These are phyloP conservation scores for Apotomis capreana DNA, from an alignment of 2,888 invertebrate genomes.

Conservation along the genomic window DNA sequence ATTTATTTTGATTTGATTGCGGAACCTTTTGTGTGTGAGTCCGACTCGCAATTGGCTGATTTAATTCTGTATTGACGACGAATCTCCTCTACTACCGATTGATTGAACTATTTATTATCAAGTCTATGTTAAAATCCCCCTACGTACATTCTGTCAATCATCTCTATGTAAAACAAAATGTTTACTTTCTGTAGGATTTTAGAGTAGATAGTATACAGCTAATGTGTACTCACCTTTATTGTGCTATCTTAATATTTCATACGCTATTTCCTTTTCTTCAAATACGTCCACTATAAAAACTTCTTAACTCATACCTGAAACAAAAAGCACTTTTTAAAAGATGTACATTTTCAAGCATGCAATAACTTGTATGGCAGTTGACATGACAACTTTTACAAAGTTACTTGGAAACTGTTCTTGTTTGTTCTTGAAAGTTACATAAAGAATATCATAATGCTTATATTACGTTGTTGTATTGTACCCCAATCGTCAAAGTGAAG, in stretches of 20 bases:
- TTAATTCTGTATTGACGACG: no score
- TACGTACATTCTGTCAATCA: no score
- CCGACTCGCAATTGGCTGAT: no score
- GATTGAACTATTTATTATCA: no score
- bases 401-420: constrained; percentile 21
- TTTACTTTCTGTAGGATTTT: no score
- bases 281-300: not conserved
- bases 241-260: not conserved
- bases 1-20: no score
- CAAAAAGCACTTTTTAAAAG: constrained; percentile 24
- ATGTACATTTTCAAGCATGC: constrained; percentile 31
- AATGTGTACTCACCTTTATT: not conserved
- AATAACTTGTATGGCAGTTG: constrained; percentile 17
- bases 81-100: no score
- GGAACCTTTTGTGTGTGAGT: no score
- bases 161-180: no score
- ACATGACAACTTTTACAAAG: constrained; percentile 24
- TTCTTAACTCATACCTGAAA: constrained; percentile 33
- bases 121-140: no score
- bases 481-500: not conserved
- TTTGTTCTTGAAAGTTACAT: constrained; percentile 24
- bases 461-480: constrained; percentile 9
- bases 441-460: constrained; percentile 26
- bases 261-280: not conserved
- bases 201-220: not conserved